Conservation (phyloP, 1,140 invertebrate species). For the Odontomachus brunneus region DNA sequence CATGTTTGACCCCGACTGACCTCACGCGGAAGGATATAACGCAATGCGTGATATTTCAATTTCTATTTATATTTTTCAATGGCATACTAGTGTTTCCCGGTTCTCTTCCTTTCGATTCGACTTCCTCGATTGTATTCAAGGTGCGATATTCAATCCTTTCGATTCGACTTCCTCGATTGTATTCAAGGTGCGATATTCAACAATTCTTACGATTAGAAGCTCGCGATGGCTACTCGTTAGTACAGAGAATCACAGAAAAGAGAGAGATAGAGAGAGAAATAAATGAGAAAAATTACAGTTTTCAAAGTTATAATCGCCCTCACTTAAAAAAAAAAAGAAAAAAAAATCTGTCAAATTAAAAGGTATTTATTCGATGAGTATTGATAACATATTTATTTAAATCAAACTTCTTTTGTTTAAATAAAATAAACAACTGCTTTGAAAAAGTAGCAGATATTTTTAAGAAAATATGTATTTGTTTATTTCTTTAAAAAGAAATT, state of each 20-base stretch:
- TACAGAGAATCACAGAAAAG: too few species aligned
- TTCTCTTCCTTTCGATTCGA: conserved; percentile 3
- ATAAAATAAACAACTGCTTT: too few species aligned
- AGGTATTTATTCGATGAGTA: too few species aligned
- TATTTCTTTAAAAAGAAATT: too few species aligned
- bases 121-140: background rate
- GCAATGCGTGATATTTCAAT: background rate
- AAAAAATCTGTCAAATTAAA: too few species aligned
- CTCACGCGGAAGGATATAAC: conserved; percentile 48
- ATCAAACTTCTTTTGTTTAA: too few species aligned
- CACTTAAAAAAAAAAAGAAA: too few species aligned
- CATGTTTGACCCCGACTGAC: conserved; percentile 56
- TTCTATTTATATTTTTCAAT: conserved; percentile 21
- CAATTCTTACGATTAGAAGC: background rate
- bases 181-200: background rate
- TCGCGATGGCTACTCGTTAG: too few species aligned
- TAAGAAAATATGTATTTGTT: too few species aligned
- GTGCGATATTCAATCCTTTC: background rate
- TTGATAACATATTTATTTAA: too few species aligned
- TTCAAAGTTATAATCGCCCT: conserved; percentile 3
- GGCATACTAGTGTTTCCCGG: background rate
- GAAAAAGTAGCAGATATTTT: too few species aligned
- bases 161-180: background rate
- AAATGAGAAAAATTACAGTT: background rate
- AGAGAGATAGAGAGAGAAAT: too few species aligned